Evolutionary conservation across 2,797 vertebrate species (phyloP), one percentile per base, ranked within the genome.

Genomic region (Natrix natrix): DNA sequence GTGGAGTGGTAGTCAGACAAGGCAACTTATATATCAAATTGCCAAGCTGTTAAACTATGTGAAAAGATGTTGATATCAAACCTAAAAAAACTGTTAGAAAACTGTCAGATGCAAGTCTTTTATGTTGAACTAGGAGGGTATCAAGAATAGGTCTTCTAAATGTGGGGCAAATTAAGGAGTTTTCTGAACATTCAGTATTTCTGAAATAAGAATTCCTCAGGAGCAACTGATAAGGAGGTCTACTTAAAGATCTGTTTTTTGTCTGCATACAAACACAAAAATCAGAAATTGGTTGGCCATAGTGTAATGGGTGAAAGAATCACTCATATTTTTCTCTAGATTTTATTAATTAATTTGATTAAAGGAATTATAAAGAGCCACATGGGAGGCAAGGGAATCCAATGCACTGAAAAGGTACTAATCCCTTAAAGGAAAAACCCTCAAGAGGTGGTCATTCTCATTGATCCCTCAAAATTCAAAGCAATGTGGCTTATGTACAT

Each of bases 21-120:
- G 12, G 24, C 54, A 91, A 43, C 28, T 11, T 28, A 32, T 57
- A 8, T 28, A 88, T 91, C 91, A 66, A 28, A 88, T 52, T 92
- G 86, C 52, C 66, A n/a, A 87, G 63, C 12, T 63, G 5, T 86
- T 63, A 91, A 90, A 94, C 22, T 6, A 88, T 54, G 52, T 56
- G 89, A 63, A 92, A 52, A 24, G 8, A 89, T 93, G 69, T 92
- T 88, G 86, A 57, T 86, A 57, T 86, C 52, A 86, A 55, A 83
- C 28, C 26, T 8, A 88, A 37, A 54, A 92, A 90, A 90, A 48
- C n/a, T 61, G 48, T 43, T 83, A 87, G n/a, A 87, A 32, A 55
- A 52, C 14, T 63, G 43, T 56, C 14, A 56, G 2, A 26, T 14
- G 20, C 17, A 56, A 66, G 24, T 1, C 2, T 78, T 13, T 16